Evolutionary conservation across 2,113 vertebrate species (phyloP).

Genomic region (Percina caprodes): DNA sequence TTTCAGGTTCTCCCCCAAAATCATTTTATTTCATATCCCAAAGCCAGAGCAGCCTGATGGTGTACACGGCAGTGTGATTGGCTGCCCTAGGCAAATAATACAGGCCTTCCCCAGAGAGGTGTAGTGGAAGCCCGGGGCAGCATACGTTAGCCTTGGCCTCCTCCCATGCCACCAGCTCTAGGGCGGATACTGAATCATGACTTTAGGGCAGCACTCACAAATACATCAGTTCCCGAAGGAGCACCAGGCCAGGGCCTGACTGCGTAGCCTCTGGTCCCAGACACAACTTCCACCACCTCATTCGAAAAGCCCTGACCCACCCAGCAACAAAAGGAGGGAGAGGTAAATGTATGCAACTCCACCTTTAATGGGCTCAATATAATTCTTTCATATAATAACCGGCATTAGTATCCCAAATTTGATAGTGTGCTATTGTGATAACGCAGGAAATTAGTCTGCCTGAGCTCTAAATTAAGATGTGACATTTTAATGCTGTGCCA

Average conservation of each 20-base stretch:
- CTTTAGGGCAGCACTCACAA: slow-evolving; percentile 69
- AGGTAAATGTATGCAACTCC: neutral
- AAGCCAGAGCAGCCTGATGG: slow-evolving; percentile 31
- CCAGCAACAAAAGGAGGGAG: slow-evolving; percentile 29
- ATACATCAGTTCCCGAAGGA: slow-evolving; percentile 66
- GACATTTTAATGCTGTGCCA: slow-evolving; percentile 65
- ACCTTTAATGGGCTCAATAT: slow-evolving; percentile 26
- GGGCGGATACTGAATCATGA: slow-evolving; percentile 62
- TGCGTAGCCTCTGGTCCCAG: slow-evolving; percentile 58
- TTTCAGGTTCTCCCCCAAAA: slow-evolving; percentile 41
- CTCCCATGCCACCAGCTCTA: slow-evolving; percentile 53
- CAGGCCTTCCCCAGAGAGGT: slow-evolving; percentile 60
- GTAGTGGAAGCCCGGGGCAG: slow-evolving; percentile 52
- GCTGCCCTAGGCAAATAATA: slow-evolving; percentile 54
- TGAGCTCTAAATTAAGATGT: slow-evolving; percentile 62
- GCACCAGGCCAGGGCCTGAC: slow-evolving; percentile 32
- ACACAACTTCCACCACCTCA: slow-evolving; percentile 32
- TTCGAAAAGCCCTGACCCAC: slow-evolving; percentile 24
- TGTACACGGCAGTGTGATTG: slow-evolving; percentile 61
- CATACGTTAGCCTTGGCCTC: slow-evolving; percentile 55
- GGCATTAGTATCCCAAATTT: slow-evolving; percentile 50
- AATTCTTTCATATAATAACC: slow-evolving; percentile 23
- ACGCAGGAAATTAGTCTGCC: slow-evolving; percentile 54
- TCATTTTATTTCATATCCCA: slow-evolving; percentile 65
- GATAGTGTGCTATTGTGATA: slow-evolving; percentile 59